Evolutionary conservation across 2,797 vertebrate genomes (phyloP), one percentile per base, ranked within the genome.

Genomic region (Hippocampus kuda): DNA sequence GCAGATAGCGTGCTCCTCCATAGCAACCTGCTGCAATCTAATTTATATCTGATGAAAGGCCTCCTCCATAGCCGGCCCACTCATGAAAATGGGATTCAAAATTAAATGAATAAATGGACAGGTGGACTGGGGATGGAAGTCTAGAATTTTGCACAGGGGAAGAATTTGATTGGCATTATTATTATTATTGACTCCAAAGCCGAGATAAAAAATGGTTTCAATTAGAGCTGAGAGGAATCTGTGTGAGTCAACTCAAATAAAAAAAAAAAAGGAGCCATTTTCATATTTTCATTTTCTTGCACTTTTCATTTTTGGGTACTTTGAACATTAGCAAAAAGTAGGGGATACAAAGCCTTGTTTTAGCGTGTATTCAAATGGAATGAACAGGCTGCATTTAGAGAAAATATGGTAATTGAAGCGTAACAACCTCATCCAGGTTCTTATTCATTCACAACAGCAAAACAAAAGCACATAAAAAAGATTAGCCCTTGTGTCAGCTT

Each of bases 31-130:
- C 49, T 63, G 77, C 71, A 79, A 85, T 88, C 72, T 81, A 80
- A 88, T 86, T 86, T 81, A 77, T 82, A 83, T 84, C 81, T 85
- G 86, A 85, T 82, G 83, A 84, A 72, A 77, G 66, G 75, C 70
- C 73, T 77, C 75, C 72, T 78, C 62, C 65, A 42, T 41, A 12
- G n/a, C 51, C 16, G 68, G 71, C 70, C 78, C 73, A 73, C 85
- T 85, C 77, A 70, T 70, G 70, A 79, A 83, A 80, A 85, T 78
- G 57, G 78, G 69, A 78, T 81, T 72, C 61, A 34, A 72, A 79
- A 84, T 81, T 71, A 82, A 83, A 83, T 69, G 61, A 80, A 76
- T 72, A 78, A 56, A 78, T 73, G 41, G 60, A 65, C 76, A 83
- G 74, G 74, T 82, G 78, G 75, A 79, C 51, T 3, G 6, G 62